Base-by-base conservation (phyloP, 2,888 invertebrate genomes). In the Polia nebulosa region DNA sequence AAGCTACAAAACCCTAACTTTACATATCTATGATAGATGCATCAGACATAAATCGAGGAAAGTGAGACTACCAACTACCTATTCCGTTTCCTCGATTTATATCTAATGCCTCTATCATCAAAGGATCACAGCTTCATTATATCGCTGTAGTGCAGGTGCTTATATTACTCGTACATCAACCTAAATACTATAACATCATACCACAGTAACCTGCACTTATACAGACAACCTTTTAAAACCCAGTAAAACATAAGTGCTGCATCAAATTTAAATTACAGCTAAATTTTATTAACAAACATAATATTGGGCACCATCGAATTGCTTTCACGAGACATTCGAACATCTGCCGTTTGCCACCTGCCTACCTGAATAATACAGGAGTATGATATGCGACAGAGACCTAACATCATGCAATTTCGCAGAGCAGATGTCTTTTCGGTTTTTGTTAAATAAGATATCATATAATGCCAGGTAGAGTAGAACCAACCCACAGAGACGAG, bases 321-420 rank as follows among this genome's bases (percentile, higher is more conserved):
- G 62, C 76, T 79, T 81, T 80, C 66, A 72, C 73, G 63, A 57
- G 39, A 76, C 59, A 47, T 63, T 39, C 25, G 29, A 72, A 65
- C 73, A 78, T 64, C 78, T 76, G 81, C 72, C 32, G 15, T 44
- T 36, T 25, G 45, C 64, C 91, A 91, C 88, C 91, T 90, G 91
- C 85, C 83, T 88, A 88, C 89, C 88, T 88, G 89, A 86, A 85
- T 81, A 29, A 15, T 4, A 5, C 45, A 22, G 22, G 72, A 73
- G 66, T 55, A 72, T 45, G 17, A 7, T 11, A 45, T 22, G 5
- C 20, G 11, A 49, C 72, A 73, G 66, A 72, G 32, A 15, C 2
- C 5, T 7, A 44, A 72, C 56, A 56, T 36, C 3, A 41, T 15
- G 5, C 15, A 5, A 47, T 6, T 11, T 11, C 15, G 15, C 6